These are phyloP conservation scores for Cotesia congregata DNA, from an alignment of 2,888 invertebrate genomes.

Conservation along the genomic window DNA sequence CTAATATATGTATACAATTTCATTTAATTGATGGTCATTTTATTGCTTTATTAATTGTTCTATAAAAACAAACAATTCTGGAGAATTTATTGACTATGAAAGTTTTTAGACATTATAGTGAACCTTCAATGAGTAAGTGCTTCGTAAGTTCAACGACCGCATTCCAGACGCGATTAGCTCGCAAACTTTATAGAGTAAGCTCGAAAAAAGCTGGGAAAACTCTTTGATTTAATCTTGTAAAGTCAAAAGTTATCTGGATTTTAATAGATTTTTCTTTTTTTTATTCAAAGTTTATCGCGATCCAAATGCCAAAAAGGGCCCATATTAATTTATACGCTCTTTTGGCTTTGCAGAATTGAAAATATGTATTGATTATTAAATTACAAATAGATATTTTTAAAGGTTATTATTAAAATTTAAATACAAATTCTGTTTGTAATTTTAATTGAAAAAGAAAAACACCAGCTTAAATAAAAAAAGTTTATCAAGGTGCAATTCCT, in stretches of 20 bases:
- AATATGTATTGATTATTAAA: no score
- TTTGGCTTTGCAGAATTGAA: no score
- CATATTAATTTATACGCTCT: no score
- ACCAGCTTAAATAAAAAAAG: no score
- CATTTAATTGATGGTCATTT: background rate
- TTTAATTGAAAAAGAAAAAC: no score
- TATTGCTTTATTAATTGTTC: background rate
- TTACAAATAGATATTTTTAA: no score
- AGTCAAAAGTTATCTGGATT: background rate
- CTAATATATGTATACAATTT: no score
- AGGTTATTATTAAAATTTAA: no score
- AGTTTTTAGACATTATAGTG: slow-evolving; percentile 4
- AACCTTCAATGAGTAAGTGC: slow-evolving; percentile 21
- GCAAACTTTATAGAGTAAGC: slow-evolving; percentile 14
- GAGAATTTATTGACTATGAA: slow-evolving; percentile 11
- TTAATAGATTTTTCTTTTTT: background rate
- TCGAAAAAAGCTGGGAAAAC: slow-evolving; percentile 5
- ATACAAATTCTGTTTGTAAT: no score
- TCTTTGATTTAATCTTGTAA: background rate
- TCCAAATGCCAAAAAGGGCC: no score
- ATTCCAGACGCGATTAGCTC: slow-evolving; percentile 15
- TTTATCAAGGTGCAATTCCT: no score
- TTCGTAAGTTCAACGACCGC: slow-evolving; percentile 21
- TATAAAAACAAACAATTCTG: slow-evolving; percentile 14
- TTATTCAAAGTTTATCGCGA: no score